Evolutionary conservation across 1,140 invertebrate species (phyloP).

Genomic region (Sycophaga agraensis): DNA sequence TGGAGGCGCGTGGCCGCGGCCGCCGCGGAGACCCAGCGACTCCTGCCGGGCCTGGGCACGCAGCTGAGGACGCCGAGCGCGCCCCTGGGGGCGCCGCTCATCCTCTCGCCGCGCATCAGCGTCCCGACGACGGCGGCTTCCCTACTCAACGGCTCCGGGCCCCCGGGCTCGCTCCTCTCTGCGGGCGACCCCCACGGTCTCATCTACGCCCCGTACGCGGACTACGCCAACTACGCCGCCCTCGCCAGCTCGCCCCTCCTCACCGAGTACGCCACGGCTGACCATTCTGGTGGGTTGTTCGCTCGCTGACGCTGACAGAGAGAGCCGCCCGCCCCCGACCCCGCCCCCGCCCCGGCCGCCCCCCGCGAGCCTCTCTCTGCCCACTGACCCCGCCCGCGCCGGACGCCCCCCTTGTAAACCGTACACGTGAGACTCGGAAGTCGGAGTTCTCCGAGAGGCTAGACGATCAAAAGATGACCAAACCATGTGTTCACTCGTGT

Average conservation of each 20-base stretch:
- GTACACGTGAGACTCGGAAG: slow-evolving; percentile 20
- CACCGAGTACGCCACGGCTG: slow-evolving; percentile 79
- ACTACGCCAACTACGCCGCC: slow-evolving; percentile 87
- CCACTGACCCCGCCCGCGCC: not conserved
- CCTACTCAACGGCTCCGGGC: slow-evolving; percentile 70
- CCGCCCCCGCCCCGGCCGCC: not conserved
- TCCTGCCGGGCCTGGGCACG: slow-evolving; percentile 67
- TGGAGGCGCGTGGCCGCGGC: slow-evolving; percentile 74
- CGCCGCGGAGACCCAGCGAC: slow-evolving; percentile 73
- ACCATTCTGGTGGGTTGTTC: slow-evolving; percentile 95
- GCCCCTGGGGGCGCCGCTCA: slow-evolving; percentile 80
- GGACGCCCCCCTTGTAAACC: not conserved
- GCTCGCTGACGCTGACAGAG: slow-evolving; percentile 64
- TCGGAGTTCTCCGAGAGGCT: too few relatives aligned
- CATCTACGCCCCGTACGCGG: slow-evolving; percentile 78
- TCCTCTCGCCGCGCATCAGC: slow-evolving; percentile 82
- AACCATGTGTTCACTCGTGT: slow-evolving; percentile 22
- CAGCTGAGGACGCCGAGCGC: slow-evolving; percentile 68
- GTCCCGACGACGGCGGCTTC: slow-evolving; percentile 76
- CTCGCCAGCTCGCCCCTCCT: slow-evolving; percentile 79
- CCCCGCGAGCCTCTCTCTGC: not conserved
- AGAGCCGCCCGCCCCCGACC: not conserved
- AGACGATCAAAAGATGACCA: not conserved
- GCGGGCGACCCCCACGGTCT: slow-evolving; percentile 64
- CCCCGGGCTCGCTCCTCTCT: slow-evolving; percentile 64